Evolutionary conservation across 2,797 vertebrate genomes (phyloP).

Genomic region (Tragelaphus eurycerus): DNA sequence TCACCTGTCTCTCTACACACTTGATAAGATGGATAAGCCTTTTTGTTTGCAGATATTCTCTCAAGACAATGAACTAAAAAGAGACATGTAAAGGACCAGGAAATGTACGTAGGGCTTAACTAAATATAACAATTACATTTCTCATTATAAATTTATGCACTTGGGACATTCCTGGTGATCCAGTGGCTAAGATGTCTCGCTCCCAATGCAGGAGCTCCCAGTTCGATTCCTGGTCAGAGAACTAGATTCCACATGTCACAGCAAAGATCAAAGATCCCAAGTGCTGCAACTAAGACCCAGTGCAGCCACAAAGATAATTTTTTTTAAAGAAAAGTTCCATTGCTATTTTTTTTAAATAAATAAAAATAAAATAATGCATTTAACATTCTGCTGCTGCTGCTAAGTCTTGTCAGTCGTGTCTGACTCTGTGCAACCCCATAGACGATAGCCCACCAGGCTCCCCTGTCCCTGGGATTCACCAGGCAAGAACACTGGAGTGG

Average conservation of each 20-base stretch:
- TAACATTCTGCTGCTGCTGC: background rate
- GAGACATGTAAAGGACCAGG: background rate
- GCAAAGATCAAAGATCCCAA: background rate
- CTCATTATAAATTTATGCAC: background rate
- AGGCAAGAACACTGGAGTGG: too few species aligned
- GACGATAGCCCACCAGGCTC: too few species aligned
- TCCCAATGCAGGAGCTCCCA: background rate
- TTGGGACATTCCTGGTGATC: background rate
- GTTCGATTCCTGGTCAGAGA: background rate
- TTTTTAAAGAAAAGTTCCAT: background rate
- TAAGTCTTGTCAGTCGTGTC: too few species aligned
- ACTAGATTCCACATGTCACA: background rate
- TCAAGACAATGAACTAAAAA: constrained; percentile 2
- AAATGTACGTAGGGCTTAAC: background rate
- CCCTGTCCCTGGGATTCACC: too few species aligned
- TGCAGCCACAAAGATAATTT: background rate
- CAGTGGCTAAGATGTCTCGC: accelerated
- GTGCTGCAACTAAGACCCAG: background rate
- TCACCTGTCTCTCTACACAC: background rate
- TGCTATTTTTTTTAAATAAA: background rate
- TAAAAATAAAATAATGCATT: background rate
- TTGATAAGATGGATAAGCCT: background rate
- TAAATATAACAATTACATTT: background rate
- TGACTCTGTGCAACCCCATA: too few species aligned
- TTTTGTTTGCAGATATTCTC: background rate